Evolutionary conservation across 2,888 invertebrate species (phyloP).

Genomic region (Apodemia mormo): DNA sequence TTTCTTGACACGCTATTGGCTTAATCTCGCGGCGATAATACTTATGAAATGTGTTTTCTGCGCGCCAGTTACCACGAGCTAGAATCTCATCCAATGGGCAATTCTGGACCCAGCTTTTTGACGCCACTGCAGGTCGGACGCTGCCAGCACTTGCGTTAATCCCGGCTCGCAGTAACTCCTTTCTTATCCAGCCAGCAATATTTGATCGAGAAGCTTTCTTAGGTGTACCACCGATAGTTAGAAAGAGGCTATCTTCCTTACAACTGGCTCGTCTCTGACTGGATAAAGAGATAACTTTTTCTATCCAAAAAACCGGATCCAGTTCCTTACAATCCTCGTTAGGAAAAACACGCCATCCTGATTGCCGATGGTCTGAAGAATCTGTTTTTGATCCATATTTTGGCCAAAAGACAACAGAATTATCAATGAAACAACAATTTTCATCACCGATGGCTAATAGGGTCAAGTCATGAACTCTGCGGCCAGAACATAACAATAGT

Average conservation of each 20-base stretch:
- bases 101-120: constrained; percentile 22
- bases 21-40: constrained; percentile 16
- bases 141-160: constrained; percentile 21
- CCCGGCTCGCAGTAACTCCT: not conserved
- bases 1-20: not conserved
- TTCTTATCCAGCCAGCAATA: constrained; percentile 15
- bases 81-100: constrained; percentile 21
- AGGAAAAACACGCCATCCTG: constrained; percentile 15
- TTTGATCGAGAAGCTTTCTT: not conserved
- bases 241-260: not conserved
- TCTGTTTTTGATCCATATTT: constrained; percentile 23
- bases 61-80: constrained; percentile 17
- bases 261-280: not conserved
- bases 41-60: constrained; percentile 9
- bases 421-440: not conserved
- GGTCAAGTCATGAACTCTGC: constrained; percentile 18
- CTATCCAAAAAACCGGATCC: constrained; percentile 3
- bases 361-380: not conserved
- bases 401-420: constrained; percentile 22
- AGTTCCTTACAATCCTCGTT: constrained; percentile 1
- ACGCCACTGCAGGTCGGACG: constrained; percentile 24
- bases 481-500: constrained; percentile 22
- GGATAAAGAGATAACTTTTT: not conserved
- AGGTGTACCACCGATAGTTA: not conserved
- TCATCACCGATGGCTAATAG: constrained; percentile 12